phyloP scores from a whole-genome alignment of 2,113 vertebrate genomes.

The Corythornis madagascariensis region DNA sequence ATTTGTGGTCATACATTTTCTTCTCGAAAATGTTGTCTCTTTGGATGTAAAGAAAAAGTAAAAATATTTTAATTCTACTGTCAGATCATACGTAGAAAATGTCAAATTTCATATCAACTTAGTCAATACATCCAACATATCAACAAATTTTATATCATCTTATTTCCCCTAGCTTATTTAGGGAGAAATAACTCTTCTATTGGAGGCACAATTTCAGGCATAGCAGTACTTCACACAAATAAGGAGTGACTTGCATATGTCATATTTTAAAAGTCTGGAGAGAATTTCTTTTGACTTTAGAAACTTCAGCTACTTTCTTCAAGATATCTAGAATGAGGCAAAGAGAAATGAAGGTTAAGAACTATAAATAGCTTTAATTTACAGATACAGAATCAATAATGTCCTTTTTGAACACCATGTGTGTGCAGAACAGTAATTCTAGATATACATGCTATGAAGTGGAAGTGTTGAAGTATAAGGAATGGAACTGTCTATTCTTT shows the following conservation, averaged over 20 bases:
- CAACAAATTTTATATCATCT: background rate
- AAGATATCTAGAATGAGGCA: background rate
- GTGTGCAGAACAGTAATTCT: background rate
- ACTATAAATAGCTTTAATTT: background rate
- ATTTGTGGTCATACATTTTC: background rate
- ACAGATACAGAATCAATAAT: background rate
- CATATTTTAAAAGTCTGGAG: background rate
- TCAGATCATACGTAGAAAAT: background rate
- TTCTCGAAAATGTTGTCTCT: background rate
- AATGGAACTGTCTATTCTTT: background rate
- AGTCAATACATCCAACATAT: fast-evolving
- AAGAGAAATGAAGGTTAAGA: background rate
- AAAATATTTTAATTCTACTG: background rate
- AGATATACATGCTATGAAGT: background rate
- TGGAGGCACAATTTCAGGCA: background rate
- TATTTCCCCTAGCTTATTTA: background rate
- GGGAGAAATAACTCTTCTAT: background rate
- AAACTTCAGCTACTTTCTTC: background rate
- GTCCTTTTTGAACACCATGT: background rate
- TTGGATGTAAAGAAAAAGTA: background rate
- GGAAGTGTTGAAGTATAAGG: background rate
- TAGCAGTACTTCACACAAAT: background rate
- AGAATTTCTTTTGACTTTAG: background rate
- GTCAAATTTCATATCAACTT: background rate
- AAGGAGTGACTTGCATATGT: background rate